phyloP scores from a whole-genome alignment of 2,888 invertebrate species.

The Ommatoiulus sabulosus region DNA sequence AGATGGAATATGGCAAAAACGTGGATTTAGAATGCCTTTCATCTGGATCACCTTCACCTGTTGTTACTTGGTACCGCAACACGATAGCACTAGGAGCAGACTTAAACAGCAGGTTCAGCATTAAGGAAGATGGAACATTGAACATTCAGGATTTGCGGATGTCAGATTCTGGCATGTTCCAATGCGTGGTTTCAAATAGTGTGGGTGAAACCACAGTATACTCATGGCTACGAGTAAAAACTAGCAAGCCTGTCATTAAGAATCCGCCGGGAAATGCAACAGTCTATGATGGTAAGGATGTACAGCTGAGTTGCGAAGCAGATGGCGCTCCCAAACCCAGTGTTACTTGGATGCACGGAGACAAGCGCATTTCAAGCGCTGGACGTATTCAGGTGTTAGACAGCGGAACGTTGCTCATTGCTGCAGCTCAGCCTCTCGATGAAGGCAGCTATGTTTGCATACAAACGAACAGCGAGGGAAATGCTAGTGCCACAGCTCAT shows the following conservation, averaged over 20 bases:
- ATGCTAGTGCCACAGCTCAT: slow-evolving; percentile 83
- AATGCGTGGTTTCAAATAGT: slow-evolving; percentile 90
- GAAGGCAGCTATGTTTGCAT: slow-evolving; percentile 91
- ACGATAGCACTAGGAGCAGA: slow-evolving; percentile 58
- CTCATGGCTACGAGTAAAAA: slow-evolving; percentile 94
- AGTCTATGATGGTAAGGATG: slow-evolving; percentile 92
- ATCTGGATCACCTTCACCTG: slow-evolving; percentile 61
- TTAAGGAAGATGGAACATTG: slow-evolving; percentile 85
- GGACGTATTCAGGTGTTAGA: slow-evolving; percentile 87
- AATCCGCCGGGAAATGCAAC: slow-evolving; percentile 86
- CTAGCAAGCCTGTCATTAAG: slow-evolving; percentile 92
- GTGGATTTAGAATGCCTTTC: slow-evolving; percentile 63
- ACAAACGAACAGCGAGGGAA: slow-evolving; percentile 90
- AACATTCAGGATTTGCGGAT: slow-evolving; percentile 83
- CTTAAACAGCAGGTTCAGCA: slow-evolving; percentile 62
- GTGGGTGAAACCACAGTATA: slow-evolving; percentile 91
- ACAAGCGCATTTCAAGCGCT: slow-evolving; percentile 74
- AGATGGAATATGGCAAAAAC: slow-evolving; percentile 61
- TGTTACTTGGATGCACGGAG: slow-evolving; percentile 91
- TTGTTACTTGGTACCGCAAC: slow-evolving; percentile 62
- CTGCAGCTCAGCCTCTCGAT: slow-evolving; percentile 84
- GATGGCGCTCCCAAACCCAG: slow-evolving; percentile 92
- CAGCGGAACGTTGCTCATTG: slow-evolving; percentile 87
- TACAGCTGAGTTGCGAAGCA: slow-evolving; percentile 88
- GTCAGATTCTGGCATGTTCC: slow-evolving; percentile 93